Evolutionary conservation across 1,140 invertebrate species (phyloP).

Genomic region (Drosophila azteca): DNA sequence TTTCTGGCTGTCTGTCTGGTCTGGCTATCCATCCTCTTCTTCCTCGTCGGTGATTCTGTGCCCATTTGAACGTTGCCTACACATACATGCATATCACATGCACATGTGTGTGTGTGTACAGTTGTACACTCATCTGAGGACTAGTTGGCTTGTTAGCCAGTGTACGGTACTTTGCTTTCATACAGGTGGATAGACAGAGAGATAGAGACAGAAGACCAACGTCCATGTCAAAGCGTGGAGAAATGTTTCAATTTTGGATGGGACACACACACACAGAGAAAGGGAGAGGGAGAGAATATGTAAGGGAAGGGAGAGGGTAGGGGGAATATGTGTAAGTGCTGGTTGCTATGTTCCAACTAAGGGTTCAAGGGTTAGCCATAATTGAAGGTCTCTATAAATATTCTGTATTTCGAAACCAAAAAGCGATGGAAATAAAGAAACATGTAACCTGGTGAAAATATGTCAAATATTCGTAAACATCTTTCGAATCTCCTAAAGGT

Average conservation of each 20-base stretch:
- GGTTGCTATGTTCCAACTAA: conserved; percentile 30
- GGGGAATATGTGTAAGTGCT: too few relatives aligned
- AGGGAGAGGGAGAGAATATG: conserved; percentile 19
- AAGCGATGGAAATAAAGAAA: too few relatives aligned
- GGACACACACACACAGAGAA: not conserved
- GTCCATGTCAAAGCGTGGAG: conserved; percentile 18
- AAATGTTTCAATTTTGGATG: conserved; percentile 53
- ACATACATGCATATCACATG: conserved; percentile 11
- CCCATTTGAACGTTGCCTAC: conserved; percentile 70
- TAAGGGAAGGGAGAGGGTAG: not conserved
- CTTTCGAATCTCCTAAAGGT: too few relatives aligned
- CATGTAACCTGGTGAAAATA: too few relatives aligned
- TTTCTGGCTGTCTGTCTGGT: not conserved
- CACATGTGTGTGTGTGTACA: too few relatives aligned
- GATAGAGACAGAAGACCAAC: conserved; percentile 10
- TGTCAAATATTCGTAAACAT: too few relatives aligned
- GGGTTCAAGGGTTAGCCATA: not conserved
- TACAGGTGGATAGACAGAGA: conserved; percentile 35
- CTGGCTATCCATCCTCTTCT: conserved; percentile 34
- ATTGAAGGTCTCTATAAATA: not conserved
- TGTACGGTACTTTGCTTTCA: conserved; percentile 66
- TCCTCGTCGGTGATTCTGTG: conserved; percentile 54
- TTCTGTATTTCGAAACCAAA: too few relatives aligned
- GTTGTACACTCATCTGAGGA: too few relatives aligned
- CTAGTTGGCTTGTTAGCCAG: conserved; percentile 75